phyloP scores from a whole-genome alignment of 2,888 invertebrate species.

The Agrotis segetum region DNA sequence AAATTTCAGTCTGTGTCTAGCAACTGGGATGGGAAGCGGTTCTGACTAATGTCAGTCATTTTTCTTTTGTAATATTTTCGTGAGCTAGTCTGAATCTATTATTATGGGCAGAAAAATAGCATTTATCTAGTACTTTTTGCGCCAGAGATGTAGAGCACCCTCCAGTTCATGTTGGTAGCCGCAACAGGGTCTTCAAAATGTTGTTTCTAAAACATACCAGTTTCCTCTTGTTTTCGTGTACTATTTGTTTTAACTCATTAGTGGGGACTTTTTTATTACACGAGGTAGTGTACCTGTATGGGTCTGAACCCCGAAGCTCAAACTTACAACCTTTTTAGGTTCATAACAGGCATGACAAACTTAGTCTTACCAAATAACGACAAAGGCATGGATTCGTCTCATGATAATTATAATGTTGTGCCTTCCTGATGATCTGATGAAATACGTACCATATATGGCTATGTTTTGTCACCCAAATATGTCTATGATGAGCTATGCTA shows the following conservation, averaged over 20 bases:
- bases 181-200: no score
- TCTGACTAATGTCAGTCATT: constrained; percentile 15
- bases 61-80: constrained; percentile 21
- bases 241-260: no score
- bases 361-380: neutral
- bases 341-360: neutral
- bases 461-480: constrained; percentile 15
- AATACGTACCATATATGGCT: neutral
- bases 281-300: no score
- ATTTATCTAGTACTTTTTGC: neutral
- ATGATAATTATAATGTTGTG: no score
- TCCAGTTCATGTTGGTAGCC: no score
- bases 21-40: neutral
- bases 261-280: no score
- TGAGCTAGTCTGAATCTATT: neutral
- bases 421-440: neutral
- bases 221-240: no score
- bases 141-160: neutral
- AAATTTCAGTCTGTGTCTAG: neutral
- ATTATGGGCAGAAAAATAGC: neutral
- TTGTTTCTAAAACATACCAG: no score
- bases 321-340: no score
- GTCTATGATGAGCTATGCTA: constrained; percentile 39
- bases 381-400: no score
- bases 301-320: no score